These are phyloP conservation scores for Colletes latitarsis DNA, from an alignment of 1,140 invertebrate species.

Conservation along the genomic window DNA sequence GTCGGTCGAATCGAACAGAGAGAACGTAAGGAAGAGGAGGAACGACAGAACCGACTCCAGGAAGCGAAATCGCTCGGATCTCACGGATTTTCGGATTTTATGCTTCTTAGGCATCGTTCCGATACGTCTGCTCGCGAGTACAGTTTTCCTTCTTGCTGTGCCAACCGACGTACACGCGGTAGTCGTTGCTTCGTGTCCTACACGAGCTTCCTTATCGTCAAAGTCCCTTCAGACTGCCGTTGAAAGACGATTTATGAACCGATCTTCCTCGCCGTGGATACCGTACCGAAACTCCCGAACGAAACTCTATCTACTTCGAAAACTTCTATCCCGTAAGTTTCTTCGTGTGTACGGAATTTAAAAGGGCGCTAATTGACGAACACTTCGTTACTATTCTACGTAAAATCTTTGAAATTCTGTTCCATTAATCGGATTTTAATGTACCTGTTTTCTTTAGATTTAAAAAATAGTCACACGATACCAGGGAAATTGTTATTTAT, in stretches of 20 bases:
- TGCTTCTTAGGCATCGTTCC: constrained; percentile 59
- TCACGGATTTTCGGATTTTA: constrained; percentile 71
- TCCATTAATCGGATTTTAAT: too few relatives aligned
- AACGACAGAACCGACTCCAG: background rate
- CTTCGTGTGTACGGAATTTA: background rate
- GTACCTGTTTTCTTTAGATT: too few relatives aligned
- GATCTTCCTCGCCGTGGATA: constrained; percentile 27
- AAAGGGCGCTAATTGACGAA: background rate
- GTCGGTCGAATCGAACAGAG: background rate
- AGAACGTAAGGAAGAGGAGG: constrained; percentile 5
- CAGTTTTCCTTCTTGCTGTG: constrained; percentile 23
- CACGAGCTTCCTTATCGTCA: constrained; percentile 50
- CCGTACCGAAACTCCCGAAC: background rate
- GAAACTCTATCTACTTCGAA: background rate
- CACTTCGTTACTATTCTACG: too few relatives aligned
- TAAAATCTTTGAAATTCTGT: too few relatives aligned
- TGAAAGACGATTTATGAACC: constrained; percentile 61
- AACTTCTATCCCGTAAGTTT: background rate
- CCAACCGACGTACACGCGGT: constrained; percentile 32
- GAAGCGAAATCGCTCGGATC: constrained; percentile 62
- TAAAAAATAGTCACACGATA: too few relatives aligned
- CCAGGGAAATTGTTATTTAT: too few relatives aligned
- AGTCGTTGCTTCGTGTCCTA: constrained; percentile 31
- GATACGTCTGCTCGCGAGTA: constrained; percentile 22
- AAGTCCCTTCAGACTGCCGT: constrained; percentile 47